These are phyloP conservation scores for Pangasianodon hypophthalmus DNA, from an alignment of 2,113 vertebrate genomes.

Conservation along the genomic window DNA sequence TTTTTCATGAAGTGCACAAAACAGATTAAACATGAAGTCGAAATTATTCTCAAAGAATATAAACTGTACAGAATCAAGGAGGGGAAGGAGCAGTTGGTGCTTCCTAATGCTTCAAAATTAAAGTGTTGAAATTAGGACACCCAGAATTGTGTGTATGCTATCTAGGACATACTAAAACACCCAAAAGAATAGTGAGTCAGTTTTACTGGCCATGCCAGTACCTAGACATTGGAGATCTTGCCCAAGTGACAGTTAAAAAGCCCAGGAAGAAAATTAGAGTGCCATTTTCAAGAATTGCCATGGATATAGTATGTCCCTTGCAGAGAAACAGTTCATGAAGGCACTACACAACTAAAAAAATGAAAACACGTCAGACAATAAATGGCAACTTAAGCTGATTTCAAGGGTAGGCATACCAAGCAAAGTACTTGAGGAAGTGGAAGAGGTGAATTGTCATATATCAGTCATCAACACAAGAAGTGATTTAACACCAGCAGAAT, in stretches of 20 bases:
- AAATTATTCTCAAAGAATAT: not conserved
- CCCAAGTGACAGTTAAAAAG: constrained; percentile 30
- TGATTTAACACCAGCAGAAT: not conserved
- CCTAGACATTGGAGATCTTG: constrained; percentile 7
- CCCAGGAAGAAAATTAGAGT: not conserved
- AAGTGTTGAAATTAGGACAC: constrained; percentile 13
- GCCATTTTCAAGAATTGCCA: constrained; percentile 15
- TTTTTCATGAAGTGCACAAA: not conserved
- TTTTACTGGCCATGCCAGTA: constrained; percentile 23
- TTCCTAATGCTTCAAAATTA: not conserved
- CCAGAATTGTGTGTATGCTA: constrained; percentile 28
- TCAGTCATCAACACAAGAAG: not conserved
- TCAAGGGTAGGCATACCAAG: not conserved
- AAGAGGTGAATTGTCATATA: not conserved
- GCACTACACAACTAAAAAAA: constrained; percentile 3
- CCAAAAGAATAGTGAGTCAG: not conserved
- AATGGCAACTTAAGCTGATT: not conserved
- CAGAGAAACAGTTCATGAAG: not conserved
- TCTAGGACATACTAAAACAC: constrained; percentile 25
- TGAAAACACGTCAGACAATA: not conserved
- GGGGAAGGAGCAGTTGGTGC: constrained; percentile 4
- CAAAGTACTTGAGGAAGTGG: not conserved
- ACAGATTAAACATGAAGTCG: not conserved
- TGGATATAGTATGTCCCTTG: constrained; percentile 30
- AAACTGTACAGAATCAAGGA: not conserved